Evolutionary conservation across 2,113 vertebrate species (phyloP).

Genomic region (Meleagris gallopavo): DNA sequence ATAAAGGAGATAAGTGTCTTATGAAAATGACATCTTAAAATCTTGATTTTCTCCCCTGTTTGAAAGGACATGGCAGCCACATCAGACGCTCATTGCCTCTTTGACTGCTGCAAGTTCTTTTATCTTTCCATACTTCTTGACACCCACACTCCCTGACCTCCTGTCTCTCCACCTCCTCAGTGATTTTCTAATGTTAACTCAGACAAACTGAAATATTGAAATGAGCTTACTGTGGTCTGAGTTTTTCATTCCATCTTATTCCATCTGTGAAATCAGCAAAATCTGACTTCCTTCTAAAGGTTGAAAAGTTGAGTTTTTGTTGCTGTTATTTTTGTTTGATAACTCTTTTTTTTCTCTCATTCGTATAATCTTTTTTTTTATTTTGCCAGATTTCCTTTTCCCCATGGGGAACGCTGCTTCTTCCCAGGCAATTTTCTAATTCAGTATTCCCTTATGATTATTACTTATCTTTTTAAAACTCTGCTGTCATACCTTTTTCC

Average conservation of each 20-base stretch:
- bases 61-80: not conserved
- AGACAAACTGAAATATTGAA: slow-evolving; percentile 41
- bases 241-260: slow-evolving; percentile 14
- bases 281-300: not conserved
- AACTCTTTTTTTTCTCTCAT: not conserved
- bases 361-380: not conserved
- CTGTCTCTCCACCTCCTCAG: slow-evolving; percentile 18
- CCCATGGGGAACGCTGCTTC: not conserved
- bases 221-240: not conserved
- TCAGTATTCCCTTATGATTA: not conserved
- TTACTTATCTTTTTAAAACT: not conserved
- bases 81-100: not conserved
- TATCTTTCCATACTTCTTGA: not conserved
- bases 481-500: not conserved
- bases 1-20: not conserved
- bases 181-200: slow-evolving; percentile 45
- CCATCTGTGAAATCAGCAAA: slow-evolving; percentile 2
- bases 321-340: not conserved
- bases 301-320: not conserved
- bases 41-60: not conserved
- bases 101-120: slow-evolving; percentile 29
- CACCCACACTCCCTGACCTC: slow-evolving; percentile 21
- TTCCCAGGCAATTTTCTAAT: slow-evolving; percentile 8
- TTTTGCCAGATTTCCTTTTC: not conserved
- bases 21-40: not conserved